Percentiles rank a stretch among this genome's conserved stretches.
Conservation (phyloP, 1,140 invertebrate species). For the Drosophila baimaii region DNA sequence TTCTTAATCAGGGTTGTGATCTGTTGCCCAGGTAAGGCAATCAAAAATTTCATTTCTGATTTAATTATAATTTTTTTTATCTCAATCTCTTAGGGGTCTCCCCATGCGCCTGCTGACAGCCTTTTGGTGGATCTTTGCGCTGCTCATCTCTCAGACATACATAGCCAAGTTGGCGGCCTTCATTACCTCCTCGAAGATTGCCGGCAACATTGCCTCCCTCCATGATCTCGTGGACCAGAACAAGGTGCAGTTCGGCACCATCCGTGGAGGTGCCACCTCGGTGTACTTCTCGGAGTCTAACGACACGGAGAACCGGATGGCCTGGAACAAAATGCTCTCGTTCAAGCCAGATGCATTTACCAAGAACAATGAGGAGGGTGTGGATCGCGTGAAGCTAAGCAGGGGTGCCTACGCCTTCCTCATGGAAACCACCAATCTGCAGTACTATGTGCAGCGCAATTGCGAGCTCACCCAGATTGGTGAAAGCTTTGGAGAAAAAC, state of each 20-base stretch:
- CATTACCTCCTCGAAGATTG: constrained; percentile 93
- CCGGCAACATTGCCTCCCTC: constrained; percentile 92
- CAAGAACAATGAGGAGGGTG: constrained; percentile 91
- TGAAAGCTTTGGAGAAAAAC: constrained; percentile 91
- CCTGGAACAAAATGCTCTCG: constrained; percentile 92
- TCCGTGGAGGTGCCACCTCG: constrained; percentile 89
- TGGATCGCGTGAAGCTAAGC: constrained; percentile 89
- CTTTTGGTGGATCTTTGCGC: constrained; percentile 98
- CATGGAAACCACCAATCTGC: constrained; percentile 93
- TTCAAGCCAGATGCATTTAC: constrained; percentile 92
- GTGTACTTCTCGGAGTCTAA: constrained; percentile 87
- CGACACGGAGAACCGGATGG: constrained; percentile 89
- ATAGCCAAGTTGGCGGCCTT: constrained; percentile 98
- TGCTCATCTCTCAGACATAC: constrained; percentile 97
- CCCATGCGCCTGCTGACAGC: constrained; percentile 92
- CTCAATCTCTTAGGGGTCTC: constrained; percentile 86
- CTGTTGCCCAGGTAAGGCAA: constrained; percentile 89
- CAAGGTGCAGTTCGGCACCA: constrained; percentile 94
- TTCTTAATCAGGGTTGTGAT: constrained; percentile 92
- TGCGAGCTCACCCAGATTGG: constrained; percentile 93
- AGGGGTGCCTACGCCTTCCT: constrained; percentile 90
- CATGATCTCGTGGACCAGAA: constrained; percentile 95
- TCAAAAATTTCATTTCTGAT: not conserved
- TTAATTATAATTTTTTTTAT: not conserved
- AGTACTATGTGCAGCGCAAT: constrained; percentile 90